phyloP scores from a whole-genome alignment of 2,797 vertebrate species.

The Gorsachius magnificus region DNA sequence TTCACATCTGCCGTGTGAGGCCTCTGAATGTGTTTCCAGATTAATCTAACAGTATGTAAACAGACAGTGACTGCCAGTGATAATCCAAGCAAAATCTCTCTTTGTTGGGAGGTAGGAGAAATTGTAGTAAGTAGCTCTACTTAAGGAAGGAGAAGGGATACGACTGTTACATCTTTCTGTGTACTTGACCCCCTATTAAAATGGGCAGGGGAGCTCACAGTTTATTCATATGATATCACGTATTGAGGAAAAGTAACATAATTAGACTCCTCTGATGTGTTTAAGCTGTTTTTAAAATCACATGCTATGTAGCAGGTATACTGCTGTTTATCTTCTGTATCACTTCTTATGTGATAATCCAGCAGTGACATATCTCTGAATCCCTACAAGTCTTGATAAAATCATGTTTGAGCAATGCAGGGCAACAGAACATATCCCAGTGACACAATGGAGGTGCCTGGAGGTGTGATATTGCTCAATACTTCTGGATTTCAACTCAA shows the following conservation, averaged over 20 bases:
- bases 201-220: background rate
- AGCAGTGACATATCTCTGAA: background rate
- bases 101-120: background rate
- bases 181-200: background rate
- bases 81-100: background rate
- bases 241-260: background rate
- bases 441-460: background rate
- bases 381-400: background rate
- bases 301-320: background rate
- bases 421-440: background rate
- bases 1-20: background rate
- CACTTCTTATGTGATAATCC: background rate
- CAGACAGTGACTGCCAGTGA: background rate
- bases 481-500: background rate
- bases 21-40: background rate
- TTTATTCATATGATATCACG: background rate
- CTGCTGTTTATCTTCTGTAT: background rate
- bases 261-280: background rate
- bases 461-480: background rate
- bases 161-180: background rate
- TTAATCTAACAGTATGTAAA: background rate
- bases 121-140: background rate
- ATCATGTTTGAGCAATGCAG: background rate
- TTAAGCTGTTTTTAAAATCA: background rate
- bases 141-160: background rate